Base-by-base conservation (phyloP, 2,113 vertebrate genomes). In the Benitochromis conjunctus region DNA sequence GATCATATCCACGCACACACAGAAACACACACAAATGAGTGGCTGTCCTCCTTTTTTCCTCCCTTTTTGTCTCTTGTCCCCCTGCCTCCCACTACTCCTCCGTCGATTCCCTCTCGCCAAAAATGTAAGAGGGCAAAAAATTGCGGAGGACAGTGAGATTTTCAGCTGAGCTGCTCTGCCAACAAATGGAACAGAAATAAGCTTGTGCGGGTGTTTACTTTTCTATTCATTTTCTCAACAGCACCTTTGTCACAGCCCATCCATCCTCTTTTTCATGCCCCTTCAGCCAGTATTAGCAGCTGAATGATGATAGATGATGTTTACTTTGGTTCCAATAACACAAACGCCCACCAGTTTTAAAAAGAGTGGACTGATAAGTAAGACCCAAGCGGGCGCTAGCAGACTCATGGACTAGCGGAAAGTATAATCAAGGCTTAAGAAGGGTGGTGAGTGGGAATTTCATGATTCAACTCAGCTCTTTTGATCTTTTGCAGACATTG, bases 301-400 rank as follows among this genome's bases (percentile, higher is more conserved):
- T 79, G 81, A 90, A 92, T 87, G 88, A 93, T 90, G 89, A 93
- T 91, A 81, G 79, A 91, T 89, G 79, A 90, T 89, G 85, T 88
- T 92, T 88, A 84, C 79, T 86, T 84, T 83, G 57, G 54, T 54
- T 87, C 48, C 88, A 86, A 90, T 85, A 62, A 79, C 79, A 84
- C 29, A 88, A 91, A 87, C 60, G 21, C 26, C 79, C 18, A 18
- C 31, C 4, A 5, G 64, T 77, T 87, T 84, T 64, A 64, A 84
- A 38, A 88, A 77, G 82, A 87, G 62, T 43, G 24, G 80, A 84
- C 69, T 54, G 46, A 78, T 81, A 71, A 86, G 79, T 86, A 79
- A 81, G 56, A 46, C 21, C 41, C 41, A 16, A 48, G 66, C 14
- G 3, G 66, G 9, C 0, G 7, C 62, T 74, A 5, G 66, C 66